Base-by-base conservation (phyloP, 1,140 invertebrate genomes). In the Pogonomyrmex californicus region DNA sequence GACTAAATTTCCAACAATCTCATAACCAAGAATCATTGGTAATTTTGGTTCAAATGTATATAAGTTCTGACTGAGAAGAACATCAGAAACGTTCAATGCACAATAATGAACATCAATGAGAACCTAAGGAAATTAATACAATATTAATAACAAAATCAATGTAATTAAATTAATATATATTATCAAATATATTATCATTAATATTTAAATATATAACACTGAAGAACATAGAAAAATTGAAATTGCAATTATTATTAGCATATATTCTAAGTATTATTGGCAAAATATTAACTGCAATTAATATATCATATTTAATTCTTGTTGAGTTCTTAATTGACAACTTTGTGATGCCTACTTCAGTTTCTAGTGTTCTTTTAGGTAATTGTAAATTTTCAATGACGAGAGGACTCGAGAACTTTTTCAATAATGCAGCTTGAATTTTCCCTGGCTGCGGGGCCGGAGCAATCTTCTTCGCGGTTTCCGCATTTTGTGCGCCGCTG, bases 51-150 rank as follows among this genome's bases (percentile, higher is more conserved):
- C 91, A 3, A 91, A 91, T 66, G 95, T 94, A 87, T 96, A 95
- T 58, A 94, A 91, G 78, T 96, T 96, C 87, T 94, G 91, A 83
- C 92, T 94, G 66, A 96, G 92, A 30, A 96, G 91, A 49, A 95
- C 91, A 93, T 97, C 96, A 4, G 96, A 94, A 75, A 95, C 95
- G 93, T 97, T 97, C n/a, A 97, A 93, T 23, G 96, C 96, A 91
- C 96, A 96, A 68, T 95, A 96, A 86, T 96, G 94, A 12, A 97
- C 95, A 78, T 95, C 94, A 36, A 97, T 95, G 36, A 96, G 87
- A 44, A 97, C 95, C 96, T 97, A 68, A 33, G 36, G 58, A 88
- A 79, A 81, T 38, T 33, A 79, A 36, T n/a, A 23, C 23, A 23
- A 23, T 23, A 23, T 23, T 23, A 23, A 23, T 23, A 23, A 23